Evolutionary conservation across 2,113 vertebrate species (phyloP).

Genomic region (Melanostigma gelatinosum): DNA sequence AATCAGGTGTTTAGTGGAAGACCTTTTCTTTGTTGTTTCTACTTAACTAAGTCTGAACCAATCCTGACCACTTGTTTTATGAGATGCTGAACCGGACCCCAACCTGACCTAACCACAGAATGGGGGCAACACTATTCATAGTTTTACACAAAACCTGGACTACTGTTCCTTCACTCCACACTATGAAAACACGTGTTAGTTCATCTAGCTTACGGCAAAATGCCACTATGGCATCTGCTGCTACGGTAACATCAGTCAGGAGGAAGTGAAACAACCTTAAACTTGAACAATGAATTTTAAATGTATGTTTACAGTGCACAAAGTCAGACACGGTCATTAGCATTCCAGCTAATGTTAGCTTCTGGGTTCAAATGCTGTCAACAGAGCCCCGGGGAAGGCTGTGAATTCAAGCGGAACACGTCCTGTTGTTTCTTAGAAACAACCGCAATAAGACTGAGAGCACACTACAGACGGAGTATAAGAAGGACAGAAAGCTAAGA

Average conservation of each 20-base stretch:
- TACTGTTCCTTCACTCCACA: neutral
- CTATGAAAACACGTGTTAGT: neutral
- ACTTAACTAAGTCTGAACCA: too few relatives aligned
- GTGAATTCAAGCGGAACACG: neutral
- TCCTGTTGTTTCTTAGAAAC: neutral
- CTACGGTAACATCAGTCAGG: neutral
- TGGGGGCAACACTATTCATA: too few relatives aligned
- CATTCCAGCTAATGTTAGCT: constrained; percentile 55
- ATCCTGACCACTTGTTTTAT: neutral
- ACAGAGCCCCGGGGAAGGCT: rapidly evolving
- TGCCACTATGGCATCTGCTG: neutral
- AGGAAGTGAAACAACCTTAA: neutral
- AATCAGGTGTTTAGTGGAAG: neutral
- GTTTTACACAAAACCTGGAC: neutral
- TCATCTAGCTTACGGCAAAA: neutral
- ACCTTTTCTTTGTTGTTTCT: neutral
- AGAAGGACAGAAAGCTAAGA: neutral
- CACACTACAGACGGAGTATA: neutral
- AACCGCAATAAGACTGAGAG: neutral
- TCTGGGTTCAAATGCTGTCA: neutral
- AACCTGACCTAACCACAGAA: too few relatives aligned
- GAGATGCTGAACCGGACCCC: too few relatives aligned
- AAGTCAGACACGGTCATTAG: constrained; percentile 30
- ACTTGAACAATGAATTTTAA: neutral
- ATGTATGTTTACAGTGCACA: neutral